Base-by-base conservation (phyloP, 2,113 vertebrate genomes). In the Brachyistius frenatus region DNA sequence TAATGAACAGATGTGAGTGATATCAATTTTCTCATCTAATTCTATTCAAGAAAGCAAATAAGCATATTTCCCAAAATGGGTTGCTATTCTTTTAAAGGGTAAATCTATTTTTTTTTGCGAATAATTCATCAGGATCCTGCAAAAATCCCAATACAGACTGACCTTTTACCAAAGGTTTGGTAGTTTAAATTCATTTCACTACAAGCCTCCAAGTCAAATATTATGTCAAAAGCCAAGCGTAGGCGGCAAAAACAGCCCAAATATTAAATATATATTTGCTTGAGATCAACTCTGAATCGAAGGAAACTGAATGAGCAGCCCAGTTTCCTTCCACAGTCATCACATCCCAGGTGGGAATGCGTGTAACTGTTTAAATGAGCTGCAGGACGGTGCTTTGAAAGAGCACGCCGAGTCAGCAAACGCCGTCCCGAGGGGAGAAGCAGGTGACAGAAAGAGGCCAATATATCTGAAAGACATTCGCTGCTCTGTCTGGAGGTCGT, bases 351-450 rank as follows among this genome's bases (percentile, higher is more conserved):
- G 78, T 73, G 88, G 69, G 50, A 66, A 37, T 37, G 49, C 54
- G 86, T 39, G 84, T 83, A 73, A 67, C 44, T 47, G 47, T 66
- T 39, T 65, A 41, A 82, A 69, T 66, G 54, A 62, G 75, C 78
- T 71, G 67, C 50, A 64, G 77, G 69, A 56, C 14, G 11, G 67
- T n/a, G 31, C 15, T 80, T 69, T 46, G 44, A 71, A 63, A 52
- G 64, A 77, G 32, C 32, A 2, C 30, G 84, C 72, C 9, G 56
- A 50, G 33, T 66, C 77, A 86, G 86, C 75, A 63, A 32, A 67
- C 57, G 2, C 39, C 49, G 2, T 55, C 72, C 56, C 37, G 1
- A 6, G 58, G 58, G 52, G 81, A 73, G 13, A 49, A 1, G 5
- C 62, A 66, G 74, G 82, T 76, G 78, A 77, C 50, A 71, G 30